A percentile compares a stretch with the other conserved stretches of the same genome.
These are phyloP conservation scores for Aradophagus sp. DNA, from an alignment of 1,140 invertebrate species.

Conservation along the genomic window DNA sequence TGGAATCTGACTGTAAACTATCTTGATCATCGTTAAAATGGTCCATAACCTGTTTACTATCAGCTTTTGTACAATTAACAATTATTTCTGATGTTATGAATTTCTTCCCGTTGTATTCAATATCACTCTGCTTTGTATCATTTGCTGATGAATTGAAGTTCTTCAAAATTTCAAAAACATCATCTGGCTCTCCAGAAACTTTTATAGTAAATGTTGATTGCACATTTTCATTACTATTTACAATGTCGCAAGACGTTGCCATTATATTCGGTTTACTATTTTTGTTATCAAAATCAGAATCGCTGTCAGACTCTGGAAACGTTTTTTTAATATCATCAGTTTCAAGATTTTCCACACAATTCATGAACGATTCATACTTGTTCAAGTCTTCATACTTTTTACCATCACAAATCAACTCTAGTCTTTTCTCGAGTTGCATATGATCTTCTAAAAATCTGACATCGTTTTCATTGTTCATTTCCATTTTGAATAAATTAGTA, in stretches of 20 bases:
- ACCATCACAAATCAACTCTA: conserved; percentile 64
- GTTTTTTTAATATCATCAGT: too few species aligned
- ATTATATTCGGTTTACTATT: too few species aligned
- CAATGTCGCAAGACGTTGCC: too few species aligned
- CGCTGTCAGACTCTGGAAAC: too few species aligned
- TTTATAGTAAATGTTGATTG: conserved; percentile 60
- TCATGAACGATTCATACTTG: too few species aligned
- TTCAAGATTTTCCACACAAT: too few species aligned
- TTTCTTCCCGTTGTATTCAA: conserved; percentile 2
- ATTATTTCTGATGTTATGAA: conserved; percentile 60
- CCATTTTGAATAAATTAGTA: conserved; percentile 43
- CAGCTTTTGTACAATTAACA: conserved; percentile 26
- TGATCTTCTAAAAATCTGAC: conserved; percentile 43
- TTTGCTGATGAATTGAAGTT: conserved; percentile 52
- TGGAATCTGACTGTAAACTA: background rate
- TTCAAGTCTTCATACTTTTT: conserved; percentile 43
- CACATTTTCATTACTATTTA: too few species aligned
- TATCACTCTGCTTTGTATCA: conserved; percentile 5
- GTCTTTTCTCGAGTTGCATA: conserved; percentile 54
- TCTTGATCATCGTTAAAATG: background rate
- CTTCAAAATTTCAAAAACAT: conserved; percentile 64
- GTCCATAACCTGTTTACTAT: too few species aligned
- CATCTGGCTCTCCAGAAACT: conserved; percentile 63
- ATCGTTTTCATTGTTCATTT: conserved; percentile 55
- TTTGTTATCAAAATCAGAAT: too few species aligned